Percentiles rank a stretch among this genome's conserved stretches.
phyloP scores from a whole-genome alignment of 2,113 vertebrate species.

The Etheostoma spectabile region DNA sequence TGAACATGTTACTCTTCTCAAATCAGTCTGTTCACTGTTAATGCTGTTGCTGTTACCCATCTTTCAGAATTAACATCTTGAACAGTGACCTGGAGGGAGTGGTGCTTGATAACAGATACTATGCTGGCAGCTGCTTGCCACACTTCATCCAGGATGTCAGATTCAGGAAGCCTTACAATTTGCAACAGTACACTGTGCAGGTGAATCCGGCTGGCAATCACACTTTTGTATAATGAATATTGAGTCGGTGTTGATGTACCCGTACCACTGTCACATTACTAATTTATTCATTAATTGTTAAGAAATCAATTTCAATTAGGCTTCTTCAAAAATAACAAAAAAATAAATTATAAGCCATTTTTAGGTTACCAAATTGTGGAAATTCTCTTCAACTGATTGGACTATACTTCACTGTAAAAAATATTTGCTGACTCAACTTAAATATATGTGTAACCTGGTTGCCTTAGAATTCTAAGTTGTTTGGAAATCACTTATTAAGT shows the following conservation, averaged over 20 bases:
- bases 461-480: too few species aligned
- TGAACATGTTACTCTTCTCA: neutral
- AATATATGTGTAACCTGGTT: too few species aligned
- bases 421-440: too few species aligned
- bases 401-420: neutral
- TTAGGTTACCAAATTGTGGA: too few species aligned
- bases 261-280: neutral
- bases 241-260: neutral
- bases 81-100: constrained; percentile 89
- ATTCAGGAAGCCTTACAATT: constrained; percentile 93
- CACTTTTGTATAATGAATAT: neutral
- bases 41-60: constrained; percentile 1
- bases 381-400: neutral
- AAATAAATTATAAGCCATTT: neutral
- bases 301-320: neutral
- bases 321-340: neutral
- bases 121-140: constrained; percentile 89
- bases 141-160: constrained; percentile 87
- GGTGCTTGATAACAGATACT: constrained; percentile 94
- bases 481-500: too few species aligned
- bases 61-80: constrained; percentile 89
- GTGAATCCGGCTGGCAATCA: constrained; percentile 64
- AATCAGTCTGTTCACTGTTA: neutral
- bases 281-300: neutral
- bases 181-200: constrained; percentile 90